Conservation (phyloP, 1,140 invertebrate species). For the Papilio aristodemus region DNA sequence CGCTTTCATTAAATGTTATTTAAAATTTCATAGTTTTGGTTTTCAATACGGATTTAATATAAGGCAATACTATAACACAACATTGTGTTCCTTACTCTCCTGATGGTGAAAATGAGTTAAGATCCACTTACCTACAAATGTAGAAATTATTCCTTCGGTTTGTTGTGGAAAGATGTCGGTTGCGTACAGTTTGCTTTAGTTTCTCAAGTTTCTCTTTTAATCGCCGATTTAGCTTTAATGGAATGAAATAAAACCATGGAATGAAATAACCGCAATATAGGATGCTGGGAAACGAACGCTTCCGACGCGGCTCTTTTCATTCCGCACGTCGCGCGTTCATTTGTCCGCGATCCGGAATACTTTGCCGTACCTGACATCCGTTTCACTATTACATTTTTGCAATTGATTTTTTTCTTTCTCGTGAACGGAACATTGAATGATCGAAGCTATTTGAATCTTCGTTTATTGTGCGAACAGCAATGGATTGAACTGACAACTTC, state of each 20-base stretch:
- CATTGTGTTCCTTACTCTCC: too few relatives aligned
- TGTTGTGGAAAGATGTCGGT: not conserved
- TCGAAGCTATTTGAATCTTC: not conserved
- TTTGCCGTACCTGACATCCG: conserved; percentile 20
- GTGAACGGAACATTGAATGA: not conserved
- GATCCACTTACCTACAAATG: too few relatives aligned
- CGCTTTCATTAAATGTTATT: not conserved
- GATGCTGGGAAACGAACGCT: not conserved
- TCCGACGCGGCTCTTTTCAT: conserved; percentile 15
- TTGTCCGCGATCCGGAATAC: not conserved
- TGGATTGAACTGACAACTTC: not conserved
- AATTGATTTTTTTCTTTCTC: conserved; percentile 1
- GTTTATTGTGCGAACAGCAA: not conserved
- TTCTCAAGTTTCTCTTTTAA: not conserved
- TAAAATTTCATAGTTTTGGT: not conserved
- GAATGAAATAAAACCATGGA: not conserved
- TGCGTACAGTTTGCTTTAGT: not conserved
- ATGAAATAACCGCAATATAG: not conserved
- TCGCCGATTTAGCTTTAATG: not conserved
- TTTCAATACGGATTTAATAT: not conserved
- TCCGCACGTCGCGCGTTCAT: not conserved
- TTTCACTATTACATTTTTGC: conserved; percentile 15
- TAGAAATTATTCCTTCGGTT: not conserved
- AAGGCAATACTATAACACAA: too few relatives aligned
- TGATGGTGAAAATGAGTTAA: too few relatives aligned